Conservation (phyloP, 1,140 invertebrate species). For the Lepidostoma basale region DNA sequence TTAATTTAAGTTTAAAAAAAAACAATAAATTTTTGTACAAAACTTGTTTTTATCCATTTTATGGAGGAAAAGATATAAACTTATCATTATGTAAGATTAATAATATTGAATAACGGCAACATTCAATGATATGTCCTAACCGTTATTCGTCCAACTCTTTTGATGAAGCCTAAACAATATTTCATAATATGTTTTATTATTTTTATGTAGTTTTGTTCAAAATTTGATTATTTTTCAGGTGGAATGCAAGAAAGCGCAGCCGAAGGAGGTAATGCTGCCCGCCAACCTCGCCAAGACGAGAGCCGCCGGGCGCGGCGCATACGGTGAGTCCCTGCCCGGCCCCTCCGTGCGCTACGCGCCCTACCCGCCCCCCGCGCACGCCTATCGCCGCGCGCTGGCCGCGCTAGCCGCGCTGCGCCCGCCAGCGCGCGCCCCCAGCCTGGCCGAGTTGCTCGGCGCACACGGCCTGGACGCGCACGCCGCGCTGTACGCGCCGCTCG, state of each 20-base stretch:
- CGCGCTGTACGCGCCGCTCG: constrained; percentile 54
- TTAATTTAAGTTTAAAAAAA: no score
- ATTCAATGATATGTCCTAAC: no score
- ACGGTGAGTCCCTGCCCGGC: constrained; percentile 88
- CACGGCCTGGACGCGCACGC: constrained; percentile 46
- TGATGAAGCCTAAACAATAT: no score
- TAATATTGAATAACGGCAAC: no score
- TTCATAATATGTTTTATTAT: no score
- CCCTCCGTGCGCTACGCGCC: constrained; percentile 68
- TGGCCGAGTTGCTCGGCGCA: constrained; percentile 55
- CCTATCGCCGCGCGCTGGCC: constrained; percentile 56
- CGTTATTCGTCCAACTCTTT: no score
- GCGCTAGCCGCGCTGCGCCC: constrained; percentile 56
- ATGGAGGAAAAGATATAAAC: no score
- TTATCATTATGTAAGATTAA: no score
- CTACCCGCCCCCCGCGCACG: constrained; percentile 65
- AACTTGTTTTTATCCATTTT: no score
- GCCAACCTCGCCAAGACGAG: constrained; percentile 92
- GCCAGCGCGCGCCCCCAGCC: constrained; percentile 53
- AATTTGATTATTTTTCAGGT: constrained; percentile 79
- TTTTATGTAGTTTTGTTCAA: no score
- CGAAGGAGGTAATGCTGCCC: constrained; percentile 99
- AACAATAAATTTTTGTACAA: no score
- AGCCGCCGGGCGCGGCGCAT: constrained; percentile 87
- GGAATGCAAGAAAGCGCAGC: constrained; percentile 99